These are phyloP conservation scores for Alsophila aescularia DNA, from an alignment of 2,888 invertebrate genomes.

Conservation along the genomic window DNA sequence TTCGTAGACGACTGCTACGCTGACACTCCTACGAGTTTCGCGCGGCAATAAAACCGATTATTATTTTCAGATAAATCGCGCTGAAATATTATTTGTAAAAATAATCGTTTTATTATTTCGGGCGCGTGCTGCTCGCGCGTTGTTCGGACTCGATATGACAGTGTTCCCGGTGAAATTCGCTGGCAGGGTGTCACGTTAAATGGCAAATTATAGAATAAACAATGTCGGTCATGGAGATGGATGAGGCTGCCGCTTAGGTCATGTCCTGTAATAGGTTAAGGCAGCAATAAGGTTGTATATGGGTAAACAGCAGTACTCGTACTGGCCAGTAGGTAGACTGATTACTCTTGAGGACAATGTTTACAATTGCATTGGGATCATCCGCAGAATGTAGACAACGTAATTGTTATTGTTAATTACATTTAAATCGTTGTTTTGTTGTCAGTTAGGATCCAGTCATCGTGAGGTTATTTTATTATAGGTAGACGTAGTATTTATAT, in stretches of 20 bases:
- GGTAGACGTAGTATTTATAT: no score
- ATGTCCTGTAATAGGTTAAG: constrained; percentile 35
- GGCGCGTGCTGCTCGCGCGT: constrained; percentile 65
- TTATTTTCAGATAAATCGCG: constrained; percentile 51
- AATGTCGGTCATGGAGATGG: constrained; percentile 52
- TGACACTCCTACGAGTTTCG: constrained; percentile 56
- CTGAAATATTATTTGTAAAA: constrained; percentile 46
- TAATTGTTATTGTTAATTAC: constrained; percentile 24
- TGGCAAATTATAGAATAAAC: constrained; percentile 62
- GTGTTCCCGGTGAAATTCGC: constrained; percentile 53
- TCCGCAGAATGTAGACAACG: constrained; percentile 18
- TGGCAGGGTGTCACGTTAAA: constrained; percentile 55
- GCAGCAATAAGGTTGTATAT: constrained; percentile 18
- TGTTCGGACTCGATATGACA: constrained; percentile 62
- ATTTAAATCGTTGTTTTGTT: constrained; percentile 11
- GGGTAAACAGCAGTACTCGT: background rate
- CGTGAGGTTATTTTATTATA: no score
- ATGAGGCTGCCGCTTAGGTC: constrained; percentile 41
- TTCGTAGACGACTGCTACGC: constrained; percentile 67
- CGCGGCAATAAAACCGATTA: constrained; percentile 53
- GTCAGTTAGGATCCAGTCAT: background rate
- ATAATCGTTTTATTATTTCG: constrained; percentile 38
- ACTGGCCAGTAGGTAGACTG: background rate
- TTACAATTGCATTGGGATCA: background rate
- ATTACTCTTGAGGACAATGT: constrained; percentile 9